phyloP scores from a whole-genome alignment of 2,113 vertebrate genomes.

The Indicator indicator region DNA sequence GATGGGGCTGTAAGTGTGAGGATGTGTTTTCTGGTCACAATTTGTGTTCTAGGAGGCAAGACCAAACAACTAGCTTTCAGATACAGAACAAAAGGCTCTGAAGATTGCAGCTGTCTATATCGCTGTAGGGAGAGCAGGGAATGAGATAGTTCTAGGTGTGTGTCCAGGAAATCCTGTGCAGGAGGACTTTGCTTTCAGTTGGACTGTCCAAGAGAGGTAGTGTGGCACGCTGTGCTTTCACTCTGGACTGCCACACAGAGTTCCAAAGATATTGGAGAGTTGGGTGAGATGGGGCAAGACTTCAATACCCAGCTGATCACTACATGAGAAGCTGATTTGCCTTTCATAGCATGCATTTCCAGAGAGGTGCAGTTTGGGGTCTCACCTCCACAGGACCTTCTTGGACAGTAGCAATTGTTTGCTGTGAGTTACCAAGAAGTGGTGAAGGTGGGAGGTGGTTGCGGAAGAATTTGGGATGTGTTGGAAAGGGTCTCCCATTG shows the following conservation, averaged over 20 bases:
- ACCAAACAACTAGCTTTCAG: background rate
- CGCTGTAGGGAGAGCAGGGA: background rate
- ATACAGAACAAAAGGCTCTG: background rate
- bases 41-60: background rate
- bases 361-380: background rate
- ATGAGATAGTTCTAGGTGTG: background rate
- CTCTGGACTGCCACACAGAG: background rate
- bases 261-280: background rate
- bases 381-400: background rate
- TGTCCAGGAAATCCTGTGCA: background rate
- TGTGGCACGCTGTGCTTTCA: background rate
- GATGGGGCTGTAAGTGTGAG: background rate
- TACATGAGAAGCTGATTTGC: accelerated
- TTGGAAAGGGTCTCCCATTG: background rate
- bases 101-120: background rate
- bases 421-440: background rate
- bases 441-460: background rate
- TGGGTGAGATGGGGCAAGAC: background rate
- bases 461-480: background rate
- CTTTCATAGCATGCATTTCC: accelerated
- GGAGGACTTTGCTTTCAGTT: background rate
- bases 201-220: background rate
- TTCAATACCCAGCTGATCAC: background rate
- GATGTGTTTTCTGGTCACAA: background rate
- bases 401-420: background rate